Evolutionary conservation across 1,140 invertebrate genomes (phyloP), one percentile per base, ranked within the genome.

Genomic region (Hylaeus volcanicus): DNA sequence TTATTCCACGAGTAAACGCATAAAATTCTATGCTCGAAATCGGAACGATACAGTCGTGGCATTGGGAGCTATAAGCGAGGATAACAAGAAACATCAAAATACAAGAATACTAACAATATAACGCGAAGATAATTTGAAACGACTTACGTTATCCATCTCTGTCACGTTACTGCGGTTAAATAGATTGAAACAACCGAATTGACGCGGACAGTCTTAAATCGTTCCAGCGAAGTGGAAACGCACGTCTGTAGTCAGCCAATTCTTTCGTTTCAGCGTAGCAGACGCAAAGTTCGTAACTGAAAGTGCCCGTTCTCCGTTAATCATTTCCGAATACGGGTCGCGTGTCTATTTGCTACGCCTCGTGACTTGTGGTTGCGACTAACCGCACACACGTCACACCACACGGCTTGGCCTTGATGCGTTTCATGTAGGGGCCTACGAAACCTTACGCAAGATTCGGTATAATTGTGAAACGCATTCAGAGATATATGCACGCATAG

Each of bases 281-380:
- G 39, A 9, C 15, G 3, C 5, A 11, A 72, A 78, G 39, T 63
- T 43, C 53, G 0, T 3, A 0, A 5, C 26, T 14, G 43, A 51
- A 66, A 60, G 61, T 5, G n/a, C 15, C 45, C 37, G 41, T 74
- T 39, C 41, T 56, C 37, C n/a, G 64, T 58, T 69, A 78, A 81
- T 81, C 70, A 53, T 71, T 69, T 79, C 81, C 81, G 84, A 89
- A 89, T 89, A 83, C 81, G 80, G 85, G 88, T 89, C 88, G 87
- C 82, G 84, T 85, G 90, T 88, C 89, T 90, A 88, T 90, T 90
- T 87, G 86, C 83, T 82, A 89, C 79, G 84, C 83, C 82, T 83
- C 87, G 81, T 81, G 84, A 89, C 87, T 90, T 84, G 89, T 70
- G 89, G 89, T 90, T 88, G 87, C 88, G 84, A 90, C 86, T 89